These are phyloP conservation scores for Nephrocerus scutellatus DNA, from an alignment of 2,888 invertebrate genomes.

Conservation along the genomic window DNA sequence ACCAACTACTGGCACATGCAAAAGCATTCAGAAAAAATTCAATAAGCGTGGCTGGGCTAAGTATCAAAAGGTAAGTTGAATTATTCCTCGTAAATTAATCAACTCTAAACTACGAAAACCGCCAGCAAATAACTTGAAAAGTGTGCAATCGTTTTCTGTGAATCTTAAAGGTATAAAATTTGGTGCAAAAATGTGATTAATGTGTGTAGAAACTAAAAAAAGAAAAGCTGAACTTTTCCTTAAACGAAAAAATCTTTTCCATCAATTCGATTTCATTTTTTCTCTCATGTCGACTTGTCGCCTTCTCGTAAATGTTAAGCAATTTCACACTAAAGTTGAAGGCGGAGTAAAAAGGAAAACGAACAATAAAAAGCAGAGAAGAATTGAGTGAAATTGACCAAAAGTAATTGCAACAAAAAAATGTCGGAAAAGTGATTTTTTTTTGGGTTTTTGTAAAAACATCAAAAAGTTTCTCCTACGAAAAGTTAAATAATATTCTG, in stretches of 20 bases:
- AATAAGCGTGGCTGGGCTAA: constrained; percentile 84
- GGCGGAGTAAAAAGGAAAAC: constrained; percentile 3
- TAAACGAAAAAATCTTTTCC: constrained; percentile 1
- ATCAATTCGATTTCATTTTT: constrained; percentile 2
- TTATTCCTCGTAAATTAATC: constrained; percentile 12
- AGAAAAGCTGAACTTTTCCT: neutral
- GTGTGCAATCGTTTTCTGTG: too few relatives aligned
- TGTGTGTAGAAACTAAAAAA: neutral
- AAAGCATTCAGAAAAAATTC: constrained; percentile 31
- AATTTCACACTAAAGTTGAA: constrained; percentile 4
- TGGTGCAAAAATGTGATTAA: neutral
- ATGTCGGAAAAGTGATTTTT: constrained; percentile 18
- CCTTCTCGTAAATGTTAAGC: constrained; percentile 3
- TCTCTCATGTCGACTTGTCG: neutral
- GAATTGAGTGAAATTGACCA: constrained; percentile 9
- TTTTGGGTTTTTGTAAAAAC: constrained; percentile 8
- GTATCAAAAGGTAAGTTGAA: constrained; percentile 64
- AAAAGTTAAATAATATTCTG: constrained; percentile 11
- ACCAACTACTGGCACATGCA: constrained; percentile 15
- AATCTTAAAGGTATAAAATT: constrained; percentile 5
- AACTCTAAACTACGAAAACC: constrained; percentile 4
- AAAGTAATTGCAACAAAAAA: constrained; percentile 12
- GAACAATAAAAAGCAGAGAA: constrained; percentile 1
- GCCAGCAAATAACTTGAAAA: too few relatives aligned
- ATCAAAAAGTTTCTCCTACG: constrained; percentile 10